Evolutionary conservation across 2,888 invertebrate genomes (phyloP).

Genomic region (Athalia rosae): DNA sequence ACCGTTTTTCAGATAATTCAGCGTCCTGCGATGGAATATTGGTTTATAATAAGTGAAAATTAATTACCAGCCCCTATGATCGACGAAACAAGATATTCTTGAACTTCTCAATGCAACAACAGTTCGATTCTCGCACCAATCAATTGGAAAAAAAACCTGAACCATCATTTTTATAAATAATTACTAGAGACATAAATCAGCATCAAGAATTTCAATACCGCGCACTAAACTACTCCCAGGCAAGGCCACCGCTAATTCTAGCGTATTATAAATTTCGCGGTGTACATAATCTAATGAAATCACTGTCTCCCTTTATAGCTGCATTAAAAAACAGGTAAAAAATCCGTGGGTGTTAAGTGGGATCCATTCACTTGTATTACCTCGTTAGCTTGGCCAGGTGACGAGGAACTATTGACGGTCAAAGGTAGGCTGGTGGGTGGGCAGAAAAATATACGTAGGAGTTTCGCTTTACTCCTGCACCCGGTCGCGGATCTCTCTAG

Average conservation of each 20-base stretch:
- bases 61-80: no score
- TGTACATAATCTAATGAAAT: slow-evolving; percentile 21
- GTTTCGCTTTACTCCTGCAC: slow-evolving; percentile 18
- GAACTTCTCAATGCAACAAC: no score
- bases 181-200: no score
- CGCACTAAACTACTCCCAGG: not conserved
- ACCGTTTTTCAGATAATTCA: no score
- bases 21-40: no score
- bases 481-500: not conserved
- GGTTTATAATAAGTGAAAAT: no score
- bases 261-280: no score
- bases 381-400: slow-evolving; percentile 1
- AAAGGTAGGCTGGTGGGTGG: slow-evolving; percentile 2
- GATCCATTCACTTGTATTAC: slow-evolving; percentile 31
- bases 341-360: slow-evolving; percentile 12
- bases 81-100: no score
- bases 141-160: no score
- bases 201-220: not conserved
- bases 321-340: slow-evolving; percentile 22
- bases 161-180: no score
- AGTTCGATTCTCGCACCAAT: no score
- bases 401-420: slow-evolving; percentile 21
- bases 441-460: slow-evolving; percentile 6
- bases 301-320: not conserved
- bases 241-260: slow-evolving; percentile 7